A percentile compares a stretch with the other conserved stretches of the same genome.
These are phyloP conservation scores for Calliopum simillimum DNA, from an alignment of 2,888 invertebrate species.

Conservation along the genomic window DNA sequence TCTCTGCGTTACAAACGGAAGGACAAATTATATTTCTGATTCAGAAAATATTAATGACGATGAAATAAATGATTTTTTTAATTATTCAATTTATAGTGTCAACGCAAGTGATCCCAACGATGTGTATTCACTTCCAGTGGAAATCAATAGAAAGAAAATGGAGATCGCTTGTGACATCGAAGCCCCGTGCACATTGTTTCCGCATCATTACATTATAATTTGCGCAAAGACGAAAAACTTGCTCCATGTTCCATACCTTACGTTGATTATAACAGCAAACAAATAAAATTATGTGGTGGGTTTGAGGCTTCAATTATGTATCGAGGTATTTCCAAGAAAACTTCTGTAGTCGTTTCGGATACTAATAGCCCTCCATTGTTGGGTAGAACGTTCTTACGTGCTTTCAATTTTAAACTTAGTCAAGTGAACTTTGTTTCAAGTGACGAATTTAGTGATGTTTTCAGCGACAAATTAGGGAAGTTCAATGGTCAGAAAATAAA, in stretches of 20 bases:
- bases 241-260: conserved; percentile 10
- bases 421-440: conserved; percentile 2
- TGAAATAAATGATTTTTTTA: neutral
- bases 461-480: conserved; percentile 1
- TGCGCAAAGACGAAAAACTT: neutral
- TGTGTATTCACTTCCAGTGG: conserved; percentile 3
- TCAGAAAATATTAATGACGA: conserved; percentile 3
- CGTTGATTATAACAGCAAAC: conserved; percentile 10
- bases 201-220: conserved; percentile 11
- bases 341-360: conserved; percentile 4
- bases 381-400: neutral
- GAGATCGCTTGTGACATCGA: conserved; percentile 1
- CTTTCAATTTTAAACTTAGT: conserved; percentile 3
- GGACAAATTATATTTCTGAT: conserved; percentile 9
- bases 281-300: conserved; percentile 8
- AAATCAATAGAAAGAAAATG: neutral
- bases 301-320: neutral
- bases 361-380: neutral
- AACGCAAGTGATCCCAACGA: neutral
- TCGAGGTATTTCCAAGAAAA: conserved; percentile 9
- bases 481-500: neutral
- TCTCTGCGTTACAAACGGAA: too few species aligned
- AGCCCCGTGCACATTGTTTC: neutral
- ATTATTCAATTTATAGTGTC: neutral
- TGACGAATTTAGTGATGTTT: conserved; percentile 9